These are phyloP conservation scores for Hololepta plana DNA, from an alignment of 2,888 invertebrate species.

Conservation along the genomic window DNA sequence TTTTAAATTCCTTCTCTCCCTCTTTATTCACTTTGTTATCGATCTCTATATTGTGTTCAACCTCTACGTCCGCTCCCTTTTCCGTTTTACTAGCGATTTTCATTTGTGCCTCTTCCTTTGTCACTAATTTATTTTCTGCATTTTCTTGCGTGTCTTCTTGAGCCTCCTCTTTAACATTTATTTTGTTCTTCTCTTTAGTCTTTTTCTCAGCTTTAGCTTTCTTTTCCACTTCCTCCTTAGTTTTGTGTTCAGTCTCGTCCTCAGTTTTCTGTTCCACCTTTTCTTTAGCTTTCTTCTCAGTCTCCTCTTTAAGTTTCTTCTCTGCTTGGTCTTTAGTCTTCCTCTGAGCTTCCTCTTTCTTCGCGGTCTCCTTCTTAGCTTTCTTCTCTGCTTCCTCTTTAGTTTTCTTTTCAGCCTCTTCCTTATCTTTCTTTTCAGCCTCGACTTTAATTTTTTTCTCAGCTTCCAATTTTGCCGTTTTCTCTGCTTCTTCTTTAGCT, in stretches of 20 bases:
- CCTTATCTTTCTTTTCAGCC: constrained; percentile 20
- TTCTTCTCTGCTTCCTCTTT: constrained; percentile 9
- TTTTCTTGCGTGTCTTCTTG: constrained; percentile 8
- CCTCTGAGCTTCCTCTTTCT: constrained; percentile 7
- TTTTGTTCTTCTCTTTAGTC: too few relatives aligned
- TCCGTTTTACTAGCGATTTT: background rate
- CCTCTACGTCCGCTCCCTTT: constrained; percentile 13
- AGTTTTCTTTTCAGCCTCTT: constrained; percentile 11
- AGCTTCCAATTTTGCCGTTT: constrained; percentile 21
- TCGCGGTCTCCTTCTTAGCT: constrained; percentile 9
- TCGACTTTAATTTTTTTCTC: constrained; percentile 24
- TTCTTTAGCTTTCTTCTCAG: constrained; percentile 11
- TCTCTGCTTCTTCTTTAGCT: constrained; percentile 15
- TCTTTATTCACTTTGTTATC: too few relatives aligned
- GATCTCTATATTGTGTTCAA: constrained; percentile 10
- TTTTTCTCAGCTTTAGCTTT: constrained; percentile 9
- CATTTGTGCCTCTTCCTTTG: background rate
- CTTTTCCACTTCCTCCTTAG: constrained; percentile 9
- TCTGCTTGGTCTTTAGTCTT: constrained; percentile 7
- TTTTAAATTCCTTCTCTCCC: too few relatives aligned
- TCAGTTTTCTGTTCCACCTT: constrained; percentile 8
- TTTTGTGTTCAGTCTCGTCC: constrained; percentile 8
- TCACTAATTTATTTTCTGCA: constrained; percentile 4
- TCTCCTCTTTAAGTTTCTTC: constrained; percentile 18
- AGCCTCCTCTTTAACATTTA: too few relatives aligned